These are phyloP conservation scores for Hemiprocne comata DNA, from an alignment of 2,113 vertebrate species.

Conservation along the genomic window DNA sequence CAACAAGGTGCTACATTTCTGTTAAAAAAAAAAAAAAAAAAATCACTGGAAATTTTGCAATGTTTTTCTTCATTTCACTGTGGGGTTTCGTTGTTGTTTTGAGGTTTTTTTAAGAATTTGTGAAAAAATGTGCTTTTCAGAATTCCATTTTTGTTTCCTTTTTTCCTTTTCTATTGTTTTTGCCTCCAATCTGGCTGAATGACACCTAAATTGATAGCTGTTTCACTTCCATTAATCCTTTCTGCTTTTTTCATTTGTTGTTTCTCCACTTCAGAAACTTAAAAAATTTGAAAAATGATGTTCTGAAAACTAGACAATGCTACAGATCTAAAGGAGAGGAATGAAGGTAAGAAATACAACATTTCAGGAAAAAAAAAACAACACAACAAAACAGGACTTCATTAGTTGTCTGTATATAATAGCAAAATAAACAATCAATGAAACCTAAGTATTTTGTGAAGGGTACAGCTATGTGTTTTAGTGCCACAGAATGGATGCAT, in stretches of 20 bases:
- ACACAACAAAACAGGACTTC: too few relatives aligned
- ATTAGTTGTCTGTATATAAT: not conserved
- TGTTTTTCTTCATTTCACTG: not conserved
- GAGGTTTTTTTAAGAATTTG: not conserved
- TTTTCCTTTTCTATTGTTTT: not conserved
- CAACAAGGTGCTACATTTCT: not conserved
- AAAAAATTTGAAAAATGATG: not conserved
- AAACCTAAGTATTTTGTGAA: not conserved
- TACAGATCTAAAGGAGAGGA: not conserved
- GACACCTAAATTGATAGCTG: not conserved
- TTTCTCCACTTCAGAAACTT: not conserved
- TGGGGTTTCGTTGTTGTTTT: too few relatives aligned
- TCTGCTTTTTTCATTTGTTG: not conserved
- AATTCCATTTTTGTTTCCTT: rapidly evolving
- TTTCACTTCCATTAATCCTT: not conserved
- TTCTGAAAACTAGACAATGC: not conserved
- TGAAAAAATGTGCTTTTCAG: not conserved
- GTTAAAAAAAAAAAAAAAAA: not conserved
- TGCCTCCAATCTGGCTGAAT: not conserved
- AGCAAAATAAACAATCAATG: not conserved
- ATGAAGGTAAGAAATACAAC: not conserved
- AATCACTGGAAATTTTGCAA: not conserved
- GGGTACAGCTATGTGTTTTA: not conserved
- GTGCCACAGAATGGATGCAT: not conserved
- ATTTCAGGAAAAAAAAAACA: not conserved